Evolutionary conservation across 2,113 vertebrate genomes (phyloP), one percentile per base, ranked within the genome.

Genomic region (Pseudorectes ferrugineus): DNA sequence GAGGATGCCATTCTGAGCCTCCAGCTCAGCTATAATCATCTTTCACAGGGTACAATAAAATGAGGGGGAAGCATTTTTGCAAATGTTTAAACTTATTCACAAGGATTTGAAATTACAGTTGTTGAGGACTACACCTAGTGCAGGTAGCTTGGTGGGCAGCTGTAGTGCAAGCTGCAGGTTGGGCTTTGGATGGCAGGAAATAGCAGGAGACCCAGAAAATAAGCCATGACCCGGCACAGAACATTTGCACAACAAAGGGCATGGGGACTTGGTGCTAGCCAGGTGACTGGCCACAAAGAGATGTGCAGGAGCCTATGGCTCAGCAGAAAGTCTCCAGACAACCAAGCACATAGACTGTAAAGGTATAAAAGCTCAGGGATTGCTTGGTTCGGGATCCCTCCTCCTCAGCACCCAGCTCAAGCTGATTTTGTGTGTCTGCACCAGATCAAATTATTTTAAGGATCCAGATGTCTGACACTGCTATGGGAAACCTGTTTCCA

Each of bases 1-100:
- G 91, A 80, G 70, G 95, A 76, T 92, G 95, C 91, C 91, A 85
- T 72, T 91, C 38, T 46, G 80, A 57, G 54, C 48, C 43, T 75
- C 57, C 54, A 84, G 45, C 45, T 87, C 52, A 68, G 24, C 43
- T 79, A 8, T 52, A 65, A 54, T 49, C 11, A 55, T 87, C 48
- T 86, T 79, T 67, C 62, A 68, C 29, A 57, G 46, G 12, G 22
- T 65, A 70, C 46, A 78, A 21, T 40, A 92, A 61, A 78, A 90
- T 35, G 19, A 74, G 25, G 22, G 49, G 79, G 28, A 70, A 77
- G 38, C 28, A 58, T 74, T 90, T 93, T 71, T 88, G 24, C n/a
- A 71, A 54, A 13, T n/a, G 14, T 57, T 71, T 78, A 54, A 62
- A 14, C 10, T 52, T 81, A 63, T 10, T 75, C 36, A 57, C 14